phyloP scores from a whole-genome alignment of 2,888 invertebrate species.

The Tinea semifulvella region DNA sequence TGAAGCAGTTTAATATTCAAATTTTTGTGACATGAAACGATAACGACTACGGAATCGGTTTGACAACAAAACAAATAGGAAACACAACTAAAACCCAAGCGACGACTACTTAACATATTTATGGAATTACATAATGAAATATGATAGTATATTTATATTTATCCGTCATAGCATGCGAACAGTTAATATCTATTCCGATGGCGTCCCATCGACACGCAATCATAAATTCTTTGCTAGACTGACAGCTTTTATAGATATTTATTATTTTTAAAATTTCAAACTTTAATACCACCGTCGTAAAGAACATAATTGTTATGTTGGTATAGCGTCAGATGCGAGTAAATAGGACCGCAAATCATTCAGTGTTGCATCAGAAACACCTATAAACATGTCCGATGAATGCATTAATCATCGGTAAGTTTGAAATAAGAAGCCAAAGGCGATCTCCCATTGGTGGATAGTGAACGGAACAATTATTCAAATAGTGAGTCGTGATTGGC shows the following conservation, averaged over 20 bases:
- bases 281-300: not conserved
- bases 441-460: constrained; percentile 47
- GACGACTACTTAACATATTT: constrained; percentile 18
- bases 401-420: constrained; percentile 54
- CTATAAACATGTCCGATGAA: constrained; percentile 50
- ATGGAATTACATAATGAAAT: constrained; percentile 37
- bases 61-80: too few relatives aligned
- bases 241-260: constrained; percentile 23
- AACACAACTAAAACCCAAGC: constrained; percentile 2
- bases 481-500: constrained; percentile 51
- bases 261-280: not conserved
- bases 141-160: constrained; percentile 24
- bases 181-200: constrained; percentile 30
- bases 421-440: constrained; percentile 45
- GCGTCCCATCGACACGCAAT: constrained; percentile 35
- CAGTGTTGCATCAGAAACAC: constrained; percentile 43
- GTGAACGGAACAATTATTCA: constrained; percentile 62
- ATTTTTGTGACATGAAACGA: too few relatives aligned
- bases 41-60: too few relatives aligned
- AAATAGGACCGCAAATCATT: constrained; percentile 52
- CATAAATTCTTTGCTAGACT: constrained; percentile 48
- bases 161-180: constrained; percentile 44
- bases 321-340: not conserved
- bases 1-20: too few relatives aligned
- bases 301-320: not conserved